Conservation (phyloP, 2,888 invertebrate genomes). For the Penaeus monodon region DNA sequence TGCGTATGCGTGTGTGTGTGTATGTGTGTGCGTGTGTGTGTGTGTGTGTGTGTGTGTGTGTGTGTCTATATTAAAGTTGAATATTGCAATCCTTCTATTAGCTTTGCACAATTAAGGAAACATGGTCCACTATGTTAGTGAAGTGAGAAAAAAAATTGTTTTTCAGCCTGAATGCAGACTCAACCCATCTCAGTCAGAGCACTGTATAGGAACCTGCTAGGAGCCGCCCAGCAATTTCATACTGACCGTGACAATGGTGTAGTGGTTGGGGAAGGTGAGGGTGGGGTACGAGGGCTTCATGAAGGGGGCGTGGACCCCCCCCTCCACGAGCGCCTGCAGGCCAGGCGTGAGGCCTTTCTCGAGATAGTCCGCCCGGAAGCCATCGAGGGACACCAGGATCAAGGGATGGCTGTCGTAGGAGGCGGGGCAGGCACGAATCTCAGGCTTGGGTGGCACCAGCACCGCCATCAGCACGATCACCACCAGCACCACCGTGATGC, state of each 20-base stretch:
- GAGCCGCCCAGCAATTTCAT: neutral
- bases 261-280: conserved; percentile 83
- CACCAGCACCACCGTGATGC: neutral
- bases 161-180: too few relatives aligned
- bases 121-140: too few relatives aligned
- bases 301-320: conserved; percentile 75
- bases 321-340: conserved; percentile 73
- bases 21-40: too few relatives aligned
- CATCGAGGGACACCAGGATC: conserved; percentile 79
- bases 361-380: conserved; percentile 79
- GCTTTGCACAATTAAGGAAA: too few relatives aligned
- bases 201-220: too few relatives aligned
- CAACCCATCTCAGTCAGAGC: too few relatives aligned
- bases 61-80: too few relatives aligned
- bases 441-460: neutral
- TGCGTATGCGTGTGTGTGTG: too few relatives aligned
- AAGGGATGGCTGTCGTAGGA: conserved; percentile 69
- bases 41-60: too few relatives aligned
- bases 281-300: conserved; percentile 78
- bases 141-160: too few relatives aligned
- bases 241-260: conserved; percentile 77
- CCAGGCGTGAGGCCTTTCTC: conserved; percentile 74
- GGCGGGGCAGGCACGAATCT: conserved; percentile 35
- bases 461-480: conserved; percentile 8
- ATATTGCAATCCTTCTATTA: too few relatives aligned